Percentiles rank a stretch among this genome's conserved stretches.
Conservation (phyloP, 2,797 vertebrate species). For the Sebastes goodei region DNA sequence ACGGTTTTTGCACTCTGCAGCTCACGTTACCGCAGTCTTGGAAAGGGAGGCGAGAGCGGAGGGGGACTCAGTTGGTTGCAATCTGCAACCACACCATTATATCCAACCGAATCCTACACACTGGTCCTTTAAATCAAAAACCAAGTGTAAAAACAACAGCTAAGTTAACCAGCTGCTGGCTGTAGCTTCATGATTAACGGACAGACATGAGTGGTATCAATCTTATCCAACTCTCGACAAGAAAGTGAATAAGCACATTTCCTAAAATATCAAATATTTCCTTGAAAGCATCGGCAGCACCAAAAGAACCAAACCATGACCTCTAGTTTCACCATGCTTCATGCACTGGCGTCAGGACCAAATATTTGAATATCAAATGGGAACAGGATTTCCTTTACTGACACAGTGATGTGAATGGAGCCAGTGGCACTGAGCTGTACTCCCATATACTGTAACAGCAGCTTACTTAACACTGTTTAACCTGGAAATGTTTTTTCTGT, state of each 20-base stretch:
- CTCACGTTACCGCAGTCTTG: no score
- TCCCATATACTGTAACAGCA: background rate
- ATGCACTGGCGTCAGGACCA: background rate
- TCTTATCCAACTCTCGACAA: background rate
- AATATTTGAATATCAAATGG: constrained; percentile 38
- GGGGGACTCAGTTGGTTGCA: no score
- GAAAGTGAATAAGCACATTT: background rate
- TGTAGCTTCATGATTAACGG: background rate
- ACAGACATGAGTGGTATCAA: background rate
- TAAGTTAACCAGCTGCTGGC: background rate
- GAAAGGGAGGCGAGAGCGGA: no score
- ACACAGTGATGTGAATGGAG: constrained; percentile 10
- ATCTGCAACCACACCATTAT: background rate
- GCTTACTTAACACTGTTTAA: constrained; percentile 49
- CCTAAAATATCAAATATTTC: background rate
- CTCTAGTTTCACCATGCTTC: constrained; percentile 12
- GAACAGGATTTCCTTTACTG: constrained; percentile 40
- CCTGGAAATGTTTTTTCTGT: constrained; percentile 54
- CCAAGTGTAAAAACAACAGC: background rate
- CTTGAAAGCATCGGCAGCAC: background rate
- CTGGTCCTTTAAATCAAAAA: background rate
- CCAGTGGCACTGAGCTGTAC: constrained; percentile 6
- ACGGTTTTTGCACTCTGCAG: no score
- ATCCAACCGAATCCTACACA: background rate
- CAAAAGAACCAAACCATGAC: background rate